These are phyloP conservation scores for Syngnathus typhle DNA, from an alignment of 2,113 vertebrate genomes.

Conservation along the genomic window DNA sequence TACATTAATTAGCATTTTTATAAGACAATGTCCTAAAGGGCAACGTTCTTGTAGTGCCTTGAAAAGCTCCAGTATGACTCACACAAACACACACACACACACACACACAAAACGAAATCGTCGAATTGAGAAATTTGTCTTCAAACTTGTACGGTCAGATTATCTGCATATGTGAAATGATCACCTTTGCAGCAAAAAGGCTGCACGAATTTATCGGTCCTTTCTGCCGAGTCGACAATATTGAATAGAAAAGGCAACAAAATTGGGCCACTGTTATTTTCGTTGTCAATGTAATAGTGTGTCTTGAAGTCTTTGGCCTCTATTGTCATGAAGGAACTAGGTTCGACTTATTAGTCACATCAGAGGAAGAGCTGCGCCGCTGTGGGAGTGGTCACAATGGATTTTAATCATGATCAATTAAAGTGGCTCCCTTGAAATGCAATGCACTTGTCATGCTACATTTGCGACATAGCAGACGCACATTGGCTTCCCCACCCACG, in stretches of 20 bases:
- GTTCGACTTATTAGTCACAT: neutral
- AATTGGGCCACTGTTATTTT: neutral
- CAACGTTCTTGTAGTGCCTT: neutral
- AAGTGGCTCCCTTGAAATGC: too few species aligned
- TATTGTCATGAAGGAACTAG: too few species aligned
- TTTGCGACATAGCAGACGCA: too few species aligned
- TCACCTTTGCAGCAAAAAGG: neutral
- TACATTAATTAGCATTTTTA: conserved; percentile 21
- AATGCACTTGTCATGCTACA: too few species aligned
- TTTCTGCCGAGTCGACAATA: neutral
- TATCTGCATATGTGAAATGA: neutral
- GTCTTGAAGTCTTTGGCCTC: neutral
- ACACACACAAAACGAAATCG: neutral
- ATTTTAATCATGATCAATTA: too few species aligned
- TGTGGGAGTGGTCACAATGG: too few species aligned
- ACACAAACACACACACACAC: conserved; percentile 1
- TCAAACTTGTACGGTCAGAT: neutral
- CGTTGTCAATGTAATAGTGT: neutral
- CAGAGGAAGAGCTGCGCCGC: too few species aligned
- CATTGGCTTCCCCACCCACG: too few species aligned
- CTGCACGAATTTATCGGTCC: neutral
- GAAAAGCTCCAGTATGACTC: conserved; percentile 31
- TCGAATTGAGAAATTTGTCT: neutral
- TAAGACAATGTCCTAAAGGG: conserved; percentile 31
- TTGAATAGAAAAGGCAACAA: neutral